A percentile compares a stretch with the other conserved stretches of the same genome.
Conservation (phyloP, 2,888 invertebrate genomes). For the Drosophila histrio region DNA sequence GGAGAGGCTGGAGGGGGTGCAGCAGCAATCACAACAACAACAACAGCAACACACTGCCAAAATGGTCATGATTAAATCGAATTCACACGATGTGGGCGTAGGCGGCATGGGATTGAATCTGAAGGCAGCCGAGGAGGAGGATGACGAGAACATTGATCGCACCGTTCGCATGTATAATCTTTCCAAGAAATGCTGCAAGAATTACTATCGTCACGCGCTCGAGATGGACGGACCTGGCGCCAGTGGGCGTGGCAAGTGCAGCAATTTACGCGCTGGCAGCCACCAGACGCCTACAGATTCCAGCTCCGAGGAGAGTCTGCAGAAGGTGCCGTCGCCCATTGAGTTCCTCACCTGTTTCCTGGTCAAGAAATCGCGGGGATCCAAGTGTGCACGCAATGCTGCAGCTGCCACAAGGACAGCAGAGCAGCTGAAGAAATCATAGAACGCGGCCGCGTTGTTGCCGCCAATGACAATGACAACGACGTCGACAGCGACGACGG, state of each 20-base stretch:
- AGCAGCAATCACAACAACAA: conserved; percentile 30
- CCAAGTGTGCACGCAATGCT: conserved; percentile 55
- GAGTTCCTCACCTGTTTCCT: conserved; percentile 83
- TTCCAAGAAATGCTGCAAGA: conserved; percentile 83
- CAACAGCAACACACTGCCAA: conserved; percentile 33
- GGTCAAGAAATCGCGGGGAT: conserved; percentile 80
- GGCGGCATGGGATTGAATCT: conserved; percentile 65
- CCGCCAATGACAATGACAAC: conserved; percentile 43
- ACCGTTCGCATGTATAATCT: conserved; percentile 83
- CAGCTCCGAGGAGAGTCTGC: conserved; percentile 83
- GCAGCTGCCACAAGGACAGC: conserved; percentile 34
- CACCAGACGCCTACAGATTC: conserved; percentile 61
- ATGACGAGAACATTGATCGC: conserved; percentile 81
- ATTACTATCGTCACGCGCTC: conserved; percentile 78
- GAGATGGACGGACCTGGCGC: conserved; percentile 62
- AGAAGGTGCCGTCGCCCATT: conserved; percentile 82
- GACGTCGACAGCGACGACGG: not conserved
- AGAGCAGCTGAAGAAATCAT: conserved; percentile 74
- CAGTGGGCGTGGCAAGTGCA: conserved; percentile 53
- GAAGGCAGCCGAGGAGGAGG: conserved; percentile 67
- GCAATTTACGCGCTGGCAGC: conserved; percentile 51
- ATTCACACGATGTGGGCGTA: conserved; percentile 65
- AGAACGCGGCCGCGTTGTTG: conserved; percentile 76
- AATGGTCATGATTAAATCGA: conserved; percentile 64
- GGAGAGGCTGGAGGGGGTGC: conserved; percentile 24